Evolutionary conservation across 1,140 invertebrate species (phyloP), one percentile per base, ranked within the genome.

Genomic region (Drosophila eugracilis): DNA sequence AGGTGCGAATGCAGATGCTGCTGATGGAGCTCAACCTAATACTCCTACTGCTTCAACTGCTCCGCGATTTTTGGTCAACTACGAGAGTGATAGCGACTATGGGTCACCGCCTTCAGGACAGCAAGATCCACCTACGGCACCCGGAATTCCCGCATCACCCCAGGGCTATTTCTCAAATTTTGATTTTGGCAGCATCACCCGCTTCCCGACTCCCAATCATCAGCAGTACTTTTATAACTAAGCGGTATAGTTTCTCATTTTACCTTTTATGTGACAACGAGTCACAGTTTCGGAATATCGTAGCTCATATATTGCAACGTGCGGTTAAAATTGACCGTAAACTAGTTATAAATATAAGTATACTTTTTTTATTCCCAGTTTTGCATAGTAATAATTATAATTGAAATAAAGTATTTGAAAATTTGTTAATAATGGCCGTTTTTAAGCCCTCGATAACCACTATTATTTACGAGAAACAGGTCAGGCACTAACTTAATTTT

Each of bases 181-280:
- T 15, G 30, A 24, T n/a, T 17, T 28, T 3, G 24, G 30, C 30
- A 17, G 24, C 30, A 19, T 7, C 3, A 63, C 39, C 30, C 26
- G 41, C 41, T 32, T 57, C 28, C 24, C 30, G 32, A 52, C 17
- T 17, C 36, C 22, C 47, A 65, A 48, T 26, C 62, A 66, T 21
- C 65, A 70, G 50, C 66, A 69, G 30, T 70, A 69, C 65, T 69
- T 48, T 7, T 70, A 42, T 34, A 48, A 69, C 28, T 69, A 70
- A 55, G 24, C 34, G 48, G 32, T 62, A 45, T 45, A 32, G 21
- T 44, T 34, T 37, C 52, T 54, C 48, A 52, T 47, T 69, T 30
- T 9, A 15, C 6, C 42, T 9, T 10, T n/a, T 15, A 2, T 28
- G 7, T 28, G 24, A 24, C 22, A 47, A 5, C 12, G 1, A 28